Evolutionary conservation across 2,113 vertebrate genomes (phyloP).

Genomic region (Pollimyrus isidori): DNA sequence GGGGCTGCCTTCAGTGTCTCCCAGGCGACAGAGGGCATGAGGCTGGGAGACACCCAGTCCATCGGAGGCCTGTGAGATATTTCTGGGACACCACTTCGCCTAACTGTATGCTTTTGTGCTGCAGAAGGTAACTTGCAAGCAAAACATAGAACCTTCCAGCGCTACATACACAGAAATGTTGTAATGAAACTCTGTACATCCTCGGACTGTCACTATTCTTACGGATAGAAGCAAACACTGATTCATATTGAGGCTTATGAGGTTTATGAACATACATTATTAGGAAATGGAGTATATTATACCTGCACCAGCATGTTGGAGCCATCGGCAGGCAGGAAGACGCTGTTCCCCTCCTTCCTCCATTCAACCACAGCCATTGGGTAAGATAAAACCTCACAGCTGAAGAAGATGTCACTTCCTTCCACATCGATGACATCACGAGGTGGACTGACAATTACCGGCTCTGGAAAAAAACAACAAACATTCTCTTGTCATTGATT

Average conservation of each 20-base stretch:
- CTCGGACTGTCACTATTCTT: not conserved
- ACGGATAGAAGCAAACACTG: not conserved
- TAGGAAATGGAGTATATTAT: not conserved
- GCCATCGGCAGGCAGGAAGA: constrained; percentile 37
- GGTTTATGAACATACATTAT: not conserved
- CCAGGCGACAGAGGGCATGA: not conserved
- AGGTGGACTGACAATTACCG: constrained; percentile 36
- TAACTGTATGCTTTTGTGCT: not conserved
- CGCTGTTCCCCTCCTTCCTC: constrained; percentile 39
- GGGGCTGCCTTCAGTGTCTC: not conserved
- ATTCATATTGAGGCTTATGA: not conserved
- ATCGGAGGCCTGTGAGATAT: not conserved
- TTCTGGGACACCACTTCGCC: not conserved
- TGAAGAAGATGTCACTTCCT: constrained; percentile 41
- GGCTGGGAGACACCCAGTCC: not conserved
- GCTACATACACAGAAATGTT: not conserved
- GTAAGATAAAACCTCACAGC: constrained; percentile 42
- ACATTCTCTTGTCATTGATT: not conserved
- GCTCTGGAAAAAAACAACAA: constrained; percentile 27
- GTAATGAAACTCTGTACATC: not conserved
- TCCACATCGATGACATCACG: constrained; percentile 30
- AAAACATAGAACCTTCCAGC: not conserved
- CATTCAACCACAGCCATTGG: constrained; percentile 41
- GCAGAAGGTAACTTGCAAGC: not conserved
- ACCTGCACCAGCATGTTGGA: constrained; percentile 40